These are phyloP conservation scores for Stegodyphus mimosarum DNA, from an alignment of 1,140 invertebrate species.

Conservation along the genomic window DNA sequence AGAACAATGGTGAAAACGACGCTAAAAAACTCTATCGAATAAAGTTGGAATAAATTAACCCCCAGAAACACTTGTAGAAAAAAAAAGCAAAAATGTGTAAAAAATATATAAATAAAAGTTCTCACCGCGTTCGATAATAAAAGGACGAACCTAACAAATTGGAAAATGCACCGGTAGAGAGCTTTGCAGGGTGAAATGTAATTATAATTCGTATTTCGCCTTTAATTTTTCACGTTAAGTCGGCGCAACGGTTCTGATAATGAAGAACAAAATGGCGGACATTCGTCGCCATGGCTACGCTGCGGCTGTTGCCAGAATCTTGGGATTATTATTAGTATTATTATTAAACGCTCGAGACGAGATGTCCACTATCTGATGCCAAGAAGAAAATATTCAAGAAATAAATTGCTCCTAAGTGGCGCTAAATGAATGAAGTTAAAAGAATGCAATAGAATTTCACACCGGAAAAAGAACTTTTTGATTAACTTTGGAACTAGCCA, in stretches of 20 bases:
- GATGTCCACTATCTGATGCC: constrained; percentile 45
- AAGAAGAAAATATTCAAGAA: constrained; percentile 51
- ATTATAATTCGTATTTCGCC: constrained; percentile 52
- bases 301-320: constrained; percentile 41
- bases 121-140: constrained; percentile 31
- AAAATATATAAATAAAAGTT: constrained; percentile 36
- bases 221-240: constrained; percentile 58
- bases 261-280: constrained; percentile 57
- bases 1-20: too few species aligned
- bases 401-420: constrained; percentile 57
- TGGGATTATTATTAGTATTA: constrained; percentile 53
- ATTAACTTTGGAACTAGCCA: constrained; percentile 52
- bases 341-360: constrained; percentile 44
- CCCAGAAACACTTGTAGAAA: background rate
- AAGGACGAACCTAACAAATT: constrained; percentile 41
- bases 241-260: constrained; percentile 33
- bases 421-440: constrained; percentile 56
- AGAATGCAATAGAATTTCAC: constrained; percentile 40
- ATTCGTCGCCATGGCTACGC: constrained; percentile 40
- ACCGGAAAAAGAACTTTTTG: constrained; percentile 47
- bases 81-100: background rate
- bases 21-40: background rate
- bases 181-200: constrained; percentile 23
- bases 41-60: constrained; percentile 54
- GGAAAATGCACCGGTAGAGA: constrained; percentile 33